Conservation (phyloP, 2,888 invertebrate species). For the Alloscopus bannaensis region DNA sequence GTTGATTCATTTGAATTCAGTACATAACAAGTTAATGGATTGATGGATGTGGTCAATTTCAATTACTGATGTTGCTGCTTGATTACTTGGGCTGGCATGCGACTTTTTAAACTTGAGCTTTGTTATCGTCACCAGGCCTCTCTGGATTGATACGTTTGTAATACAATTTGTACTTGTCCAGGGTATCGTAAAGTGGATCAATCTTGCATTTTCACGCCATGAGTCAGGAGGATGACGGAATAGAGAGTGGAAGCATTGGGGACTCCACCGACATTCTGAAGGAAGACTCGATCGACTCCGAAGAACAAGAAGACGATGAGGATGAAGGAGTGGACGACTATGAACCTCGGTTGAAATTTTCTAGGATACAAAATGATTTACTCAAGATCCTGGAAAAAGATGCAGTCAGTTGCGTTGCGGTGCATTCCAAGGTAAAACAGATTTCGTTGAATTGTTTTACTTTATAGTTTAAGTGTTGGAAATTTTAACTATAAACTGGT, state of each 20-base stretch:
- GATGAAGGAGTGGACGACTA: slow-evolving; percentile 78
- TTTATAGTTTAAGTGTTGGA: neutral
- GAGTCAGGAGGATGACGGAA: slow-evolving; percentile 53
- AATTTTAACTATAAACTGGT: no score
- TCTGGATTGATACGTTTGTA: no score
- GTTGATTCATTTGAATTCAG: no score
- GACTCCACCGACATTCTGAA: slow-evolving; percentile 60
- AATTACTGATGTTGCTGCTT: no score
- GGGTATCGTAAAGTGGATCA: no score
- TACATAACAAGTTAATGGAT: no score
- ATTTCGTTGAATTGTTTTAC: neutral
- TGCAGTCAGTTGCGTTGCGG: slow-evolving; percentile 93
- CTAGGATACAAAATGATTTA: slow-evolving; percentile 91
- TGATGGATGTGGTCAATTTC: no score
- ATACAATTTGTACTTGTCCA: no score
- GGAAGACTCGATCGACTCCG: slow-evolving; percentile 56
- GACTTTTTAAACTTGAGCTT: no score
- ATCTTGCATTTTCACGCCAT: slow-evolving; percentile 38
- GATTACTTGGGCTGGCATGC: no score
- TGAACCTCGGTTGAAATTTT: slow-evolving; percentile 94
- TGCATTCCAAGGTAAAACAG: slow-evolving; percentile 88
- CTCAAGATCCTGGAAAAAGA: slow-evolving; percentile 88
- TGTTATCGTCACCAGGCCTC: no score
- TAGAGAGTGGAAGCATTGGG: slow-evolving; percentile 68
- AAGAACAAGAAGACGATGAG: slow-evolving; percentile 72